Evolutionary conservation across 2,113 vertebrate species (phyloP).

Genomic region (Irena cyanogastra): DNA sequence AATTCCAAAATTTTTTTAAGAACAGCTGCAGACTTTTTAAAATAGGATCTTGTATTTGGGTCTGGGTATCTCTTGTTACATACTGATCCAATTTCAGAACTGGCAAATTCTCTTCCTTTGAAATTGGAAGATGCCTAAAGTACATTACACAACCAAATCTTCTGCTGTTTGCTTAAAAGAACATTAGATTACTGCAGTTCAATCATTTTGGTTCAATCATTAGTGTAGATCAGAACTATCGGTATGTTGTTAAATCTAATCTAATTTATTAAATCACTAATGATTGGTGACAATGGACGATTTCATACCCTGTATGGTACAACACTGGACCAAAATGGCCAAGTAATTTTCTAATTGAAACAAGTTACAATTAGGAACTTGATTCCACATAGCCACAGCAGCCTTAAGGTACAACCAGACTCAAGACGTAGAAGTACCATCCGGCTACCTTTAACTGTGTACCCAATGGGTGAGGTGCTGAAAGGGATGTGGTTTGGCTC

Average conservation of each 20-base stretch:
- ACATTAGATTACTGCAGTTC: neutral
- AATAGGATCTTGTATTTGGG: neutral
- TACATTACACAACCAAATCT: neutral
- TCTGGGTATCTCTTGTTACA: neutral
- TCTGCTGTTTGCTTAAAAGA: neutral
- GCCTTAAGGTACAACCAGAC: neutral
- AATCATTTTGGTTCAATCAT: neutral
- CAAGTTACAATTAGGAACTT: too few relatives aligned
- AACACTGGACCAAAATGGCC: neutral
- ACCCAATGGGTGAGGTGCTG: neutral
- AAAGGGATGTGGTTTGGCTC: neutral
- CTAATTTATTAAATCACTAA: neutral
- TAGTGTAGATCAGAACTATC: neutral
- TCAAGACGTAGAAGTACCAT: neutral
- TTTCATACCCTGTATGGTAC: neutral
- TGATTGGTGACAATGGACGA: neutral
- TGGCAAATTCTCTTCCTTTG: neutral
- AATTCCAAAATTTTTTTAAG: neutral
- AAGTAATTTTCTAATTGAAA: neutral
- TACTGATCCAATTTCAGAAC: neutral
- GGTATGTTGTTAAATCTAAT: neutral
- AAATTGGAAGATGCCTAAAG: neutral
- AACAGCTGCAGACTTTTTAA: neutral
- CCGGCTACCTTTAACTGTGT: neutral
- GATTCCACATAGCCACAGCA: neutral